Evolutionary conservation across 2,888 invertebrate species (phyloP), one percentile per base, ranked within the genome.

Genomic region (Orgyia antiqua): DNA sequence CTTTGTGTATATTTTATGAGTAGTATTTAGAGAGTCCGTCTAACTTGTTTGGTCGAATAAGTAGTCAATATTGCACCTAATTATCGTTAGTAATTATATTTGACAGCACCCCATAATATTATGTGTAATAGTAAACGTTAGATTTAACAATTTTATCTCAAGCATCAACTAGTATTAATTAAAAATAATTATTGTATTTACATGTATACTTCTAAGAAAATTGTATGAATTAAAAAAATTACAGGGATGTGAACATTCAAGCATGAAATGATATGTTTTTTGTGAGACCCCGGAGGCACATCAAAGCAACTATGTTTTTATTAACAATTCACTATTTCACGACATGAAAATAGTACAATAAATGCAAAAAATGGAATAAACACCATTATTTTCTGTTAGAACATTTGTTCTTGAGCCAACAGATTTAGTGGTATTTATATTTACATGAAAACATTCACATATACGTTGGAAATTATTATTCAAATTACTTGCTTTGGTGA

Each of bases 381-480:
- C 63, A 76, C 77, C 70, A 59, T 53, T 55, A 48, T 53, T 60
- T 74, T 72, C 82, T 82, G 82, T 72, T 73, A 74, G 82, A 82
- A 80, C 79, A 29, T 40, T 13, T 32, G 82, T 82, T 83, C 83
- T 78, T 80, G 84, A 84, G 83, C 86, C 83, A 75, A 60, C 82
- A 80, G 77, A 75, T 70, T 71, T 61, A 56, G 53, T 58, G 72
- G 78, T 74, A 74, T 79, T 80, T 78, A 71, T 44, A 45, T 26
- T 30, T 28, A 10, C 26, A 20, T 24, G 25, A 28, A 17, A 29
- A 36, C 8, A 27, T 27, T 24, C 10, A 13, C 29, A 29, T 32
- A 37, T 30, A 26, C 21, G 23, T 29, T n/a, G n/a, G 12, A 24
- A 26, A 10, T 20, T 33, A 13, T 19, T 9, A 6, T 13, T 24